Evolutionary conservation across 2,113 vertebrate species (phyloP).

Genomic region (Sterna hirundo): DNA sequence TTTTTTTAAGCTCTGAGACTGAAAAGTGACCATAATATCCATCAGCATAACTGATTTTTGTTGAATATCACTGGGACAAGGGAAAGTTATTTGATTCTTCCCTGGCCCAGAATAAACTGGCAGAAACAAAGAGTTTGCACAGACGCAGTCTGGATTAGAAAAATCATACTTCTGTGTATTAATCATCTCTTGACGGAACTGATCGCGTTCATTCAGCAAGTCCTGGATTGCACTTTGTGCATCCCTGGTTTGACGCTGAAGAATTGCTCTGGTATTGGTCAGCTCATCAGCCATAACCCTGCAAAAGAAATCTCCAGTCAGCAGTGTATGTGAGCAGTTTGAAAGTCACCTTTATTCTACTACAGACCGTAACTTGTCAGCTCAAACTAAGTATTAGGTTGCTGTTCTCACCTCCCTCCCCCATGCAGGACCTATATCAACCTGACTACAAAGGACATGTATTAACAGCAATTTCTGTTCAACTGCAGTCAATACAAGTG

Average conservation of each 20-base stretch:
- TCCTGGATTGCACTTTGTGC: constrained; percentile 93
- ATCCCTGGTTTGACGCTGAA: constrained; percentile 90
- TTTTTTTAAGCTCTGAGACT: background rate
- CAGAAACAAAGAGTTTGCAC: background rate
- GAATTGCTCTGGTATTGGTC: constrained; percentile 83
- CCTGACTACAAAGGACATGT: background rate
- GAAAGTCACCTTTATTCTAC: background rate
- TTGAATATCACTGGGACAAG: background rate
- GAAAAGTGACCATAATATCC: background rate
- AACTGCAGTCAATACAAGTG: background rate
- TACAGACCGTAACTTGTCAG: background rate
- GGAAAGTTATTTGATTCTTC: background rate
- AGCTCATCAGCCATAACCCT: constrained; percentile 98
- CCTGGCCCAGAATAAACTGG: background rate
- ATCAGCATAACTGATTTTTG: background rate
- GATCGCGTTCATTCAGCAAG: constrained; percentile 88
- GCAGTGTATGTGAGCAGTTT: background rate
- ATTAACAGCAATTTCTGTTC: background rate
- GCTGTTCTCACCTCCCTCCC: background rate
- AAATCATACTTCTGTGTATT: constrained; percentile 85
- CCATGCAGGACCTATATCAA: background rate
- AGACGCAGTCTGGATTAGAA: background rate
- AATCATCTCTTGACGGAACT: constrained; percentile 89
- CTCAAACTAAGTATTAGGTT: background rate
- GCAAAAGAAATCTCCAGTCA: constrained; percentile 23